A percentile compares a stretch with the other conserved stretches of the same genome.
These are phyloP conservation scores for Parotia lawesii DNA, from an alignment of 2,113 vertebrate genomes.

Conservation along the genomic window DNA sequence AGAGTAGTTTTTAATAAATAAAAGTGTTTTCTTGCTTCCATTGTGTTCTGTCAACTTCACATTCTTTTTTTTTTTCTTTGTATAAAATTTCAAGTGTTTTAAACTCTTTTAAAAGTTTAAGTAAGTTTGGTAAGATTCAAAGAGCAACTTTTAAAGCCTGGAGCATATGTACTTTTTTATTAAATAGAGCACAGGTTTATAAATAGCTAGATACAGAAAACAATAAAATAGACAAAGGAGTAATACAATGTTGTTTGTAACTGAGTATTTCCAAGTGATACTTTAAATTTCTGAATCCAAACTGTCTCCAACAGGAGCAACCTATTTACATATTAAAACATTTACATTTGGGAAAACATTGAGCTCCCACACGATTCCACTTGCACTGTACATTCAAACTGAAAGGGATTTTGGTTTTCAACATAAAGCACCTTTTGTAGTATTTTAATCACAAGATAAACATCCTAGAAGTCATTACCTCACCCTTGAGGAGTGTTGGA, in stretches of 20 bases:
- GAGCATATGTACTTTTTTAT: background rate
- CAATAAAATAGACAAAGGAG: conserved; percentile 59
- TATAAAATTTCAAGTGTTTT: background rate
- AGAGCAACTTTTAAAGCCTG: background rate
- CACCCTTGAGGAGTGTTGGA: background rate
- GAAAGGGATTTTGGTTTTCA: conserved; percentile 55
- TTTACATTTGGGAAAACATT: conserved; percentile 37
- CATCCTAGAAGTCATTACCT: background rate
- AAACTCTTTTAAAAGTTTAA: background rate
- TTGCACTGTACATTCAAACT: conserved; percentile 47
- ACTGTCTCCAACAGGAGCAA: background rate
- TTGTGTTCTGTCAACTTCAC: background rate
- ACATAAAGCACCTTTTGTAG: conserved; percentile 64
- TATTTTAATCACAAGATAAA: conserved; percentile 53
- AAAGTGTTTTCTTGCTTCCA: background rate
- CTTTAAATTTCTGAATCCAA: conserved; percentile 35
- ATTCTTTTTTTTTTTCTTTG: background rate
- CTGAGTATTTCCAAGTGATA: background rate
- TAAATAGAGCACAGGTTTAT: conserved; percentile 60
- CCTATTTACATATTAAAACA: conserved; percentile 44
- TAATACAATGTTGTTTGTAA: conserved; percentile 32
- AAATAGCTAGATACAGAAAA: conserved; percentile 58
- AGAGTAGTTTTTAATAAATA: background rate
- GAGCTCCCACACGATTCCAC: conserved; percentile 34
- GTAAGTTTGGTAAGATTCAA: background rate